Conservation (phyloP, 2,113 vertebrate species). For the Osmerus eperlanus region DNA sequence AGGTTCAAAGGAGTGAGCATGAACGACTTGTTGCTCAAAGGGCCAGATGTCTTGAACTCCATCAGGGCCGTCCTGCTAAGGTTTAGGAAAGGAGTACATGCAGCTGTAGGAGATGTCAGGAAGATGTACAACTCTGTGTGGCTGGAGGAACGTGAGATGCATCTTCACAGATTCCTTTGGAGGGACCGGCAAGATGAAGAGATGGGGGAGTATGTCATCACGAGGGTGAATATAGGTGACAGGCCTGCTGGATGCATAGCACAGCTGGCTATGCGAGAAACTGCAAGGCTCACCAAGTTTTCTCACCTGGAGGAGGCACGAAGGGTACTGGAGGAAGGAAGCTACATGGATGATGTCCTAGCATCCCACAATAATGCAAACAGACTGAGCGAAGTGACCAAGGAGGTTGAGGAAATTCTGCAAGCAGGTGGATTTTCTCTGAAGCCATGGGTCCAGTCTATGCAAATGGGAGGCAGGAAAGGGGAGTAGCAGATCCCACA, state of each 20-base stretch:
- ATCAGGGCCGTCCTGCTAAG: slow-evolving; percentile 30
- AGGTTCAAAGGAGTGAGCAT: slow-evolving; percentile 24
- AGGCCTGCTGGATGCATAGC: too few relatives aligned
- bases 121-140: too few relatives aligned
- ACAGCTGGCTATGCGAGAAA: too few relatives aligned
- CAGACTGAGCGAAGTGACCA: not conserved
- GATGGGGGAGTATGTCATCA: too few relatives aligned
- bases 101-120: not conserved
- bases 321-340: too few relatives aligned
- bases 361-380: slow-evolving; percentile 18
- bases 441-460: not conserved
- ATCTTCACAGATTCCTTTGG: too few relatives aligned
- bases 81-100: not conserved
- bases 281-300: too few relatives aligned
- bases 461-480: slow-evolving; percentile 19
- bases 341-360: not conserved
- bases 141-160: too few relatives aligned
- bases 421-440: slow-evolving; percentile 24
- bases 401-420: slow-evolving; percentile 18
- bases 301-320: too few relatives aligned
- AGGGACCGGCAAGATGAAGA: too few relatives aligned
- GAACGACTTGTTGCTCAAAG: too few relatives aligned
- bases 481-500: not conserved
- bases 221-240: too few relatives aligned
- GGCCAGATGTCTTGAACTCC: slow-evolving; percentile 31